A percentile compares a stretch with the other conserved stretches of the same genome.
Conservation (phyloP, 92 coral and sea anemone species). For the Porites evermanni region DNA sequence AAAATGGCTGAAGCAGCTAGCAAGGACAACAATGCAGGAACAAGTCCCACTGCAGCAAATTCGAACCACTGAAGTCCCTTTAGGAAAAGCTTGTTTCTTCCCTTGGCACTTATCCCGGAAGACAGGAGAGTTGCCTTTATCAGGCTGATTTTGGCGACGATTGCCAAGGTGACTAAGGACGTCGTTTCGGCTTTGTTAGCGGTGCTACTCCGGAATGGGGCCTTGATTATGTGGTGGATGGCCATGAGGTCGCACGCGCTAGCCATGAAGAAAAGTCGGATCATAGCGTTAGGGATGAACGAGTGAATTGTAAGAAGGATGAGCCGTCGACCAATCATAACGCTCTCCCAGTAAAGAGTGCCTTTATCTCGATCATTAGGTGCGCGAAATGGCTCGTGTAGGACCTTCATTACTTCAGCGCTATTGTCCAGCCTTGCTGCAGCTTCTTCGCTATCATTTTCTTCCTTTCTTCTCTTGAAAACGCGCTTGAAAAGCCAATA, state of each 20-base stretch:
- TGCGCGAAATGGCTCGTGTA: slow-evolving; percentile 61
- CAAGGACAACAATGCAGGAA: slow-evolving; percentile 32
- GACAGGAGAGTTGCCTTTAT: slow-evolving; percentile 61
- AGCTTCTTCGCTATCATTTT: neutral
- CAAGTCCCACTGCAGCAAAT: slow-evolving; percentile 37
- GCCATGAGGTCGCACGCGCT: slow-evolving; percentile 45
- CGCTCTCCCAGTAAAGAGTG: slow-evolving; percentile 76
- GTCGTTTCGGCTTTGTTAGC: slow-evolving; percentile 57
- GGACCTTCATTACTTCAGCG: slow-evolving; percentile 29
- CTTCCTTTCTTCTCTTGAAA: neutral
- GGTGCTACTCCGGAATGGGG: slow-evolving; percentile 58
- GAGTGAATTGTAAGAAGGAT: slow-evolving; percentile 59
- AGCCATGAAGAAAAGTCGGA: slow-evolving; percentile 60
- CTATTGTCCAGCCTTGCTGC: neutral
- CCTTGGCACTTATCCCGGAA: slow-evolving; percentile 59
- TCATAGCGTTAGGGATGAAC: slow-evolving; percentile 65
- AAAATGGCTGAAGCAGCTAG: slow-evolving; percentile 35
- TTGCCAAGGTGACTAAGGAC: slow-evolving; percentile 51
- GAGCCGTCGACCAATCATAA: slow-evolving; percentile 74
- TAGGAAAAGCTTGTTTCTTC: slow-evolving; percentile 38
- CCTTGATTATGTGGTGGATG: slow-evolving; percentile 55
- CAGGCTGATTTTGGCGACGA: slow-evolving; percentile 67
- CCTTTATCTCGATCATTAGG: slow-evolving; percentile 41
- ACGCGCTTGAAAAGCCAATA: slow-evolving; percentile 35
- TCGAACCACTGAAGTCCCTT: slow-evolving; percentile 52